Conservation (phyloP, 2,888 invertebrate genomes). For the Synergus itoensis region DNA sequence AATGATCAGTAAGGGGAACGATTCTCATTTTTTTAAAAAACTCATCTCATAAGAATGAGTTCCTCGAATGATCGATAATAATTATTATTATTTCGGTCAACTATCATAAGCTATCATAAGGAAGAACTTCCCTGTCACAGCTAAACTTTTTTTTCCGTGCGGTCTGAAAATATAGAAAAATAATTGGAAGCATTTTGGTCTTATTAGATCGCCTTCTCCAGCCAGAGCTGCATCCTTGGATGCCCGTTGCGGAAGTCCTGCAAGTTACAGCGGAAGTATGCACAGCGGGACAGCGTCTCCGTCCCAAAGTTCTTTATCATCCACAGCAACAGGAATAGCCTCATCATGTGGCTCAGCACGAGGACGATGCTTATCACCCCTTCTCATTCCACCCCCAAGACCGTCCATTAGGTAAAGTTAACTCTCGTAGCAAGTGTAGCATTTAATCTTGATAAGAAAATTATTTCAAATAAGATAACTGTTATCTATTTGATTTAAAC, state of each 20-base stretch:
- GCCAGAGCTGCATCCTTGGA: conserved; percentile 88
- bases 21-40: too few relatives aligned
- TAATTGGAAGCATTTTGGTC: not conserved
- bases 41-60: too few relatives aligned
- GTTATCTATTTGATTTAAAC: conserved; percentile 32
- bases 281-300: conserved; percentile 52
- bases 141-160: too few relatives aligned
- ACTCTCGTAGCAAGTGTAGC: too few relatives aligned
- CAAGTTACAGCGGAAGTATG: conserved; percentile 76
- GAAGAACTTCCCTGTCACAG: too few relatives aligned
- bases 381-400: conserved; percentile 87
- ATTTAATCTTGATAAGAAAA: too few relatives aligned
- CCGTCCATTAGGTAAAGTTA: conserved; percentile 70
- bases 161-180: not conserved
- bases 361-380: conserved; percentile 86
- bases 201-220: conserved; percentile 85
- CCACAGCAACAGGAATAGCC: conserved; percentile 79
- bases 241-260: conserved; percentile 83
- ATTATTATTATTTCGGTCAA: too few relatives aligned
- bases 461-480: not conserved
- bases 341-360: conserved; percentile 73
- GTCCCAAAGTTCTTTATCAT: conserved; percentile 86
- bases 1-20: too few relatives aligned
- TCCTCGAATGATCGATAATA: too few relatives aligned
- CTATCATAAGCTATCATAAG: too few relatives aligned